A percentile compares a stretch with the other conserved stretches of the same genome.
Evolutionary conservation across 2,888 invertebrate species (phyloP).

Genomic region (Pandemis cinnamomeana): DNA sequence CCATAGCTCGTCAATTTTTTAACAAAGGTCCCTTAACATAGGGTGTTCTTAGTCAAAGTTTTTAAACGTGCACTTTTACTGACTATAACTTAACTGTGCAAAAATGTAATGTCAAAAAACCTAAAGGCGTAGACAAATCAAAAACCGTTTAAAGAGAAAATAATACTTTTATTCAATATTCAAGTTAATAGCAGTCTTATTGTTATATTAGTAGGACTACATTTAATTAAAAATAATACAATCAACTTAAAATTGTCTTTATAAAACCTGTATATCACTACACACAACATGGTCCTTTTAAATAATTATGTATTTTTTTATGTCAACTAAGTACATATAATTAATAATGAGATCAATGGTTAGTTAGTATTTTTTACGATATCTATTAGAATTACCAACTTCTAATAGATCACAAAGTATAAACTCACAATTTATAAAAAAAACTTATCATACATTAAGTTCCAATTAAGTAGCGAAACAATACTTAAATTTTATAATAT

Average conservation of each 20-base stretch:
- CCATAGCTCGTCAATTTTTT: background rate
- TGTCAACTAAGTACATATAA: background rate
- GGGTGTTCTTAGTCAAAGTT: background rate
- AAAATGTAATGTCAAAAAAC: conserved; percentile 44
- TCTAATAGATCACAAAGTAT: background rate
- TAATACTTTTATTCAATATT: conserved; percentile 73
- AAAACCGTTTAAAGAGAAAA: conserved; percentile 64
- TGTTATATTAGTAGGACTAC: conserved; percentile 60
- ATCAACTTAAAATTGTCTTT: conserved; percentile 22
- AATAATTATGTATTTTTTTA: background rate
- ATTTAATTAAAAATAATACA: conserved; percentile 37
- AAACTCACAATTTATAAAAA: background rate
- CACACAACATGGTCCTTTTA: conserved; percentile 7
- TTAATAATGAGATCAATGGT: conserved; percentile 23
- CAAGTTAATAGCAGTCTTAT: conserved; percentile 69
- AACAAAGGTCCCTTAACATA: background rate
- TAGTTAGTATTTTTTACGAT: background rate
- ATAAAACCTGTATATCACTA: conserved; percentile 24
- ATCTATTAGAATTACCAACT: background rate
- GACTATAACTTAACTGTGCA: background rate
- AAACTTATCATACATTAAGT: background rate
- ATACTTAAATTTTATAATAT: background rate
- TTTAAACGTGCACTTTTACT: background rate
- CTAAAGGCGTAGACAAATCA: conserved; percentile 59
- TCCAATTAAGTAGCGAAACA: background rate